phyloP scores from a whole-genome alignment of 1,140 invertebrate genomes.

The Eumeta japonica region DNA sequence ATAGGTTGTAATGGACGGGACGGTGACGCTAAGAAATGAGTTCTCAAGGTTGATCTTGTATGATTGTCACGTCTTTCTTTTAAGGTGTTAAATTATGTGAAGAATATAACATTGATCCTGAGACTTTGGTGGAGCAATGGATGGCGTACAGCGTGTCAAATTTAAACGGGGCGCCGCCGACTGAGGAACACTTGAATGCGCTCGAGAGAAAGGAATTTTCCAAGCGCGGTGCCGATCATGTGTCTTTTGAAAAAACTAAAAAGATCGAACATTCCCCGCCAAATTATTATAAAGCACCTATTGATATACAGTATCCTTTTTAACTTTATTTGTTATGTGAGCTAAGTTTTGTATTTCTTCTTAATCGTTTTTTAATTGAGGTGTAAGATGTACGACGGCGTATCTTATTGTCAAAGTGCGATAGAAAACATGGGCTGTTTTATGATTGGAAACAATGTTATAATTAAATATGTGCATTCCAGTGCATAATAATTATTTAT shows the following conservation, averaged over 20 bases:
- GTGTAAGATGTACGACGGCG: too few species aligned
- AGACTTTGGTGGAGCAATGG: slow-evolving; percentile 68
- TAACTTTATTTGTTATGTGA: too few species aligned
- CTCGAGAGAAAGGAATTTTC: slow-evolving; percentile 65
- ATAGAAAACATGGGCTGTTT: too few species aligned
- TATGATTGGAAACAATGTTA: too few species aligned
- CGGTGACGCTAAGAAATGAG: too few species aligned
- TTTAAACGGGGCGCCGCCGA: slow-evolving; percentile 60
- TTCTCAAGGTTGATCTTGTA: slow-evolving; percentile 44
- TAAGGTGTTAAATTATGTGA: slow-evolving; percentile 60
- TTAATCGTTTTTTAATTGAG: too few species aligned
- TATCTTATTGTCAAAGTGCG: too few species aligned
- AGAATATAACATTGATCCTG: slow-evolving; percentile 61
- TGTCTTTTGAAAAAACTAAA: slow-evolving; percentile 29
- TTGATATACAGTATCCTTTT: slow-evolving; percentile 47
- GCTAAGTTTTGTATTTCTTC: too few species aligned
- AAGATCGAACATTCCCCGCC: slow-evolving; percentile 30
- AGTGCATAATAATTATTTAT: too few species aligned
- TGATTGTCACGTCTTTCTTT: slow-evolving; percentile 12
- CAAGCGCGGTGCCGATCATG: slow-evolving; percentile 39
- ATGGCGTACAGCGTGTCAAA: slow-evolving; percentile 65
- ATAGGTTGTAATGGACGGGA: too few species aligned
- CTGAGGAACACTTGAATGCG: slow-evolving; percentile 55
- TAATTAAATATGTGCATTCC: too few species aligned
- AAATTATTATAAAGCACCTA: slow-evolving; percentile 32